Conservation (phyloP, 2,888 invertebrate genomes). For the Drosophila robusta region DNA sequence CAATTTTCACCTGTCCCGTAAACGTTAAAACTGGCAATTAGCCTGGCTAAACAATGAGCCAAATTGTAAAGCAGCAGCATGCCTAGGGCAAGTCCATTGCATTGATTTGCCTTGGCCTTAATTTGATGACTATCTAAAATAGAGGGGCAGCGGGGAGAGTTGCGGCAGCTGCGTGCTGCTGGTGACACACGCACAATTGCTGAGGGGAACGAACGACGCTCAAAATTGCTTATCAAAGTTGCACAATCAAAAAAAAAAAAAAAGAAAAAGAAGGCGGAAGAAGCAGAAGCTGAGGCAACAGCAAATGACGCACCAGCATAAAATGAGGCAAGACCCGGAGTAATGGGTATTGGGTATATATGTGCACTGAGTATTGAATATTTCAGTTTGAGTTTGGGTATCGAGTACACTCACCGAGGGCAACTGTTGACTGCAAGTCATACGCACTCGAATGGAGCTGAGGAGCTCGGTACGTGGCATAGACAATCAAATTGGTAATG, state of each 20-base stretch:
- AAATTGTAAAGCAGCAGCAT: neutral
- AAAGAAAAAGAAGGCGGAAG: neutral
- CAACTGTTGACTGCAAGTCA: constrained; percentile 55
- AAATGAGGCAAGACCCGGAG: constrained; percentile 37
- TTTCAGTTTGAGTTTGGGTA: constrained; percentile 25
- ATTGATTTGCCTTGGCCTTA: constrained; percentile 71
- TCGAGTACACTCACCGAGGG: constrained; percentile 16
- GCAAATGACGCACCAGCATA: constrained; percentile 68
- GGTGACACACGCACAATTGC: constrained; percentile 70
- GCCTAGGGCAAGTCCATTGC: constrained; percentile 42
- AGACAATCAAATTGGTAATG: constrained; percentile 77
- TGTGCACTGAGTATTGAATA: constrained; percentile 14
- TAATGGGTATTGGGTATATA: constrained; percentile 38
- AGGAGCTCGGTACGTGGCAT: constrained; percentile 57
- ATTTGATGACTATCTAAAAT: constrained; percentile 73
- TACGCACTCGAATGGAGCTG: constrained; percentile 36
- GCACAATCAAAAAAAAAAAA: constrained; percentile 64
- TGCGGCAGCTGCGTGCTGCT: constrained; percentile 61
- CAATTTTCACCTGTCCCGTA: constrained; percentile 66
- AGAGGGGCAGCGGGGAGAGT: neutral
- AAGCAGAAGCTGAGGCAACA: constrained; percentile 3
- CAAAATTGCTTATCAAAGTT: constrained; percentile 75
- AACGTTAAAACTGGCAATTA: constrained; percentile 57
- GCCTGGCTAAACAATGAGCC: constrained; percentile 64
- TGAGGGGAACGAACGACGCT: constrained; percentile 40